These are phyloP conservation scores for Malurus cyaneus DNA, from an alignment of 2,113 vertebrate species.

Conservation along the genomic window DNA sequence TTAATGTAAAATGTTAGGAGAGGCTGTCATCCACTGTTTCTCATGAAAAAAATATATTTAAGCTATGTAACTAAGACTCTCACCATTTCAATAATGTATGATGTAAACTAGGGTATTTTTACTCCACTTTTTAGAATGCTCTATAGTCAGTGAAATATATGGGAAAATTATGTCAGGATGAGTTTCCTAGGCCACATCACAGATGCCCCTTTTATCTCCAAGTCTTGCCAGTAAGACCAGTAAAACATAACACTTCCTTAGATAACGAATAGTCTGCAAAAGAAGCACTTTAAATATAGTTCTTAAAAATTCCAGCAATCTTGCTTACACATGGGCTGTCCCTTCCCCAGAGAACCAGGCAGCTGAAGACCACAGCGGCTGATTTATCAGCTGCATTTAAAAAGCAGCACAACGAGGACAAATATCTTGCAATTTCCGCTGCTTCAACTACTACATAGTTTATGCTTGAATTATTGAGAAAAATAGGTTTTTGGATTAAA, in stretches of 20 bases:
- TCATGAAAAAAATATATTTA: slow-evolving; percentile 5
- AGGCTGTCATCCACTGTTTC: neutral
- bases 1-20: neutral
- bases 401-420: slow-evolving; percentile 75
- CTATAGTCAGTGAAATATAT: slow-evolving; percentile 75
- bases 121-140: neutral
- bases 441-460: slow-evolving; percentile 79
- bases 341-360: slow-evolving; percentile 70
- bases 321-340: slow-evolving; percentile 35
- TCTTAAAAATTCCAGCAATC: slow-evolving; percentile 72
- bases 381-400: slow-evolving; percentile 82
- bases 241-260: slow-evolving; percentile 77
- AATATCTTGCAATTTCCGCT: slow-evolving; percentile 79
- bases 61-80: slow-evolving; percentile 36
- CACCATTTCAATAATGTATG: neutral
- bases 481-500: slow-evolving; percentile 90
- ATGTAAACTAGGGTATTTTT: neutral
- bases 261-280: slow-evolving; percentile 75
- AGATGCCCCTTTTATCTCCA: slow-evolving; percentile 75
- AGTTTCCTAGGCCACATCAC: slow-evolving; percentile 57
- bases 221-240: slow-evolving; percentile 74
- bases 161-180: slow-evolving; percentile 77
- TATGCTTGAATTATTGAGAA: slow-evolving; percentile 90
- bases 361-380: slow-evolving; percentile 64
- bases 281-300: slow-evolving; percentile 58